A percentile compares a stretch with the other conserved stretches of the same genome.
These are phyloP conservation scores for Tragelaphus imberbis DNA, from an alignment of 2,113 vertebrate species.

Conservation along the genomic window DNA sequence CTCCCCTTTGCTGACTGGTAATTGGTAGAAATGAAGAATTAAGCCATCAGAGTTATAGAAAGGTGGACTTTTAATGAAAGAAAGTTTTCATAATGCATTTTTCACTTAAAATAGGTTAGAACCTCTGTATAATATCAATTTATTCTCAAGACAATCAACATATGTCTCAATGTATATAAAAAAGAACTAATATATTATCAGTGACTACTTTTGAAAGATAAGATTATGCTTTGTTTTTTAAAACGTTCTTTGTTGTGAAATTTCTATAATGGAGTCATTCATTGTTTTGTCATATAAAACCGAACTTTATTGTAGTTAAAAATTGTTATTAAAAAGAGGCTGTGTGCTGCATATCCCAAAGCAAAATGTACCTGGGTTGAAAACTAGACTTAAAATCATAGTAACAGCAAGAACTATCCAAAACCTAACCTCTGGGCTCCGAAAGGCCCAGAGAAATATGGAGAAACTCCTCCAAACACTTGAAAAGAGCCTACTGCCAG, in stretches of 20 bases:
- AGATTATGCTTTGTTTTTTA: not conserved
- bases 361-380: not conserved
- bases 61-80: not conserved
- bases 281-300: not conserved
- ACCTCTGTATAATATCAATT: not conserved
- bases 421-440: not conserved
- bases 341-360: not conserved
- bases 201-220: not conserved
- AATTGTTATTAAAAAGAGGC: not conserved
- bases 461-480: not conserved
- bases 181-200: not conserved
- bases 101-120: not conserved
- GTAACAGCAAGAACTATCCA: not conserved
- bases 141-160: not conserved
- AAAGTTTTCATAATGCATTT: not conserved
- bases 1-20: not conserved
- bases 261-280: not conserved
- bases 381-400: not conserved
- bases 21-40: not conserved
- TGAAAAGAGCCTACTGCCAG: not conserved
- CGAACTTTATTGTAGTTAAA: not conserved
- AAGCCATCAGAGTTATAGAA: not conserved
- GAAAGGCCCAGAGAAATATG: not conserved
- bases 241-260: not conserved
- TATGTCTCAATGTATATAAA: not conserved